phyloP scores from a whole-genome alignment of 1,140 invertebrate species.

The Megathymus violae region DNA sequence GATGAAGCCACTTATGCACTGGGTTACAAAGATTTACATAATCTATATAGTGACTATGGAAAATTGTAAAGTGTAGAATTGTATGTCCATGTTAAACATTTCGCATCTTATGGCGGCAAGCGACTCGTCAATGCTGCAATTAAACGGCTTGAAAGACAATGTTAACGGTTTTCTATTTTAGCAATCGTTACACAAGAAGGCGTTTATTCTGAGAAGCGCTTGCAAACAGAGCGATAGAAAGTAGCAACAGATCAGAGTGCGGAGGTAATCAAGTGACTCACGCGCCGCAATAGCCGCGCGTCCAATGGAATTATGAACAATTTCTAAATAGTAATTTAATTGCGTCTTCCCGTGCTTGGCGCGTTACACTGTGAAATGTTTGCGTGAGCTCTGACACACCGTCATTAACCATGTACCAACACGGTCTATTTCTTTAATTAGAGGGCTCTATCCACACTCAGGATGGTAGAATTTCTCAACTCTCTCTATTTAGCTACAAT shows the following conservation, averaged over 20 bases:
- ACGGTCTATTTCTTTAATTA: background rate
- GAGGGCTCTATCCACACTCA: slow-evolving; percentile 5
- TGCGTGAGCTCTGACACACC: slow-evolving; percentile 16
- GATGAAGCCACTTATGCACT: too few species aligned
- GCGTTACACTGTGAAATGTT: slow-evolving; percentile 23
- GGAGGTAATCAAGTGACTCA: slow-evolving; percentile 57
- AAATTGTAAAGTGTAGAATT: background rate
- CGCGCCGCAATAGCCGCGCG: slow-evolving; percentile 22
- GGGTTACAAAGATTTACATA: background rate
- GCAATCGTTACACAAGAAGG: slow-evolving; percentile 62
- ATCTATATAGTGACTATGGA: background rate
- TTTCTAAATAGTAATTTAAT: slow-evolving; percentile 63
- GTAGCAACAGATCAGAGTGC: slow-evolving; percentile 39
- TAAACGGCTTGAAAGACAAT: slow-evolving; percentile 10
- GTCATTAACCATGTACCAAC: slow-evolving; percentile 3
- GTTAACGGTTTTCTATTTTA: slow-evolving; percentile 69
- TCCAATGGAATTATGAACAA: slow-evolving; percentile 42
- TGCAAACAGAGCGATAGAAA: slow-evolving; percentile 61
- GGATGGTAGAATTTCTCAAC: slow-evolving; percentile 3
- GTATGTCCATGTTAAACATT: background rate
- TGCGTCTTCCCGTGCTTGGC: slow-evolving; percentile 46
- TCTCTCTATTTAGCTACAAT: slow-evolving; percentile 1
- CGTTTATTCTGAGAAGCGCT: slow-evolving; percentile 51
- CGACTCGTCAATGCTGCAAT: slow-evolving; percentile 4
- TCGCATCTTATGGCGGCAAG: background rate